Base-by-base conservation (phyloP, 2,797 vertebrate species). In the Chaetodon trifasciatus region DNA sequence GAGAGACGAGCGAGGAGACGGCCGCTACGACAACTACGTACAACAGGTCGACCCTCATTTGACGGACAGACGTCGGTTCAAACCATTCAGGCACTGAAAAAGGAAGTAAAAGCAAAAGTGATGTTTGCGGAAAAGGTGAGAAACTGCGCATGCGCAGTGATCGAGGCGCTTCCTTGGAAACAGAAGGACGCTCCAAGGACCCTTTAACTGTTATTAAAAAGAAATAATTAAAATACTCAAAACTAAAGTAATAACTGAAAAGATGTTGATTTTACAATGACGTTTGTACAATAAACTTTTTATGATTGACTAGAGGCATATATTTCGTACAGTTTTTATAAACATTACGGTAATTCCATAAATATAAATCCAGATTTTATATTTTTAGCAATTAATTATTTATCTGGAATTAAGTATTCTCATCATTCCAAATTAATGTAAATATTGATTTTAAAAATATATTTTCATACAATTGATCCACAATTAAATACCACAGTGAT, bases 101-200 rank as follows among this genome's bases (percentile, higher is more conserved):
- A 28, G 11, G 49, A 71, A 84, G 70, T 37, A 17, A 39, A 47
- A 1, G 15, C 6, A 6, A 47, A 23, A 15, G 44, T 40, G 19
- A 46, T 39, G 64, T 69, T 84, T 21, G 66, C 74, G 79, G 78
- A 81, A 81, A 80, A 70, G 44, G 56, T 44, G 35, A 53, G 5
- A 0, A 17, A 4, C 0, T 0, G 80, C 89, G 77, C 90, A 89
- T 83, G 92, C 90, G 90, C 84, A 16, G 4, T 5, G 28, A 21
- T 10, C 4, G 3, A 65, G 6, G 40, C 24, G 69, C 74, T 74
- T 44, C 62, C 56, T 40, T 5, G 5, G n/a, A 79, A 87, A 83
- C 65, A 28, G 70, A 79, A 44, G n/a, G 13, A 66, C 28, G 17
- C 35, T 42, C 24, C 8, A 32, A 4, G 3, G 52, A 50, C 21